Conservation (phyloP, 2,888 invertebrate genomes). For the Elmis aenea region DNA sequence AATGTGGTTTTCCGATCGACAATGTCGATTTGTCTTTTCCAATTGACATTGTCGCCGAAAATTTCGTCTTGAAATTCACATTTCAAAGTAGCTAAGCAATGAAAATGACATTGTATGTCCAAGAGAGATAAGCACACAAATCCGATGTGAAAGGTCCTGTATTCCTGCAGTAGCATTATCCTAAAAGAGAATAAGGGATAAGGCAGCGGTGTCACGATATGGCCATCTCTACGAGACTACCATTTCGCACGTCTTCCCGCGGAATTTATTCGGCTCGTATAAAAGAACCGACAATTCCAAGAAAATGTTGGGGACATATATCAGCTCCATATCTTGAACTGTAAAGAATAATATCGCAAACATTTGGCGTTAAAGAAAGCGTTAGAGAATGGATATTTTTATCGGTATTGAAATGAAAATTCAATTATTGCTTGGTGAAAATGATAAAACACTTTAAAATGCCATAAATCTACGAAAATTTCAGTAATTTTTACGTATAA, state of each 20-base stretch:
- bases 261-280: conserved; percentile 35
- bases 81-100: too few species aligned
- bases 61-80: too few species aligned
- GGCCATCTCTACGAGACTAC: conserved; percentile 30
- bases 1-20: too few species aligned
- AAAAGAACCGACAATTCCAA: conserved; percentile 35
- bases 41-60: too few species aligned
- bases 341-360: conserved; percentile 29
- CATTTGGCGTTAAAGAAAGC: too few species aligned
- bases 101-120: conserved; percentile 12
- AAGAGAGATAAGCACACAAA: conserved; percentile 16
- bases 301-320: conserved; percentile 31
- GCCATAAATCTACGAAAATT: too few species aligned
- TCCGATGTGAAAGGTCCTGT: conserved; percentile 18
- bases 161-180: conserved; percentile 21
- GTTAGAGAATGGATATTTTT: too few species aligned
- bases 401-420: too few species aligned
- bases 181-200: conserved; percentile 27
- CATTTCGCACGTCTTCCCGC: conserved; percentile 36
- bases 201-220: conserved; percentile 28
- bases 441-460: too few species aligned
- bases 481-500: too few species aligned
- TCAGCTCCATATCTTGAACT: conserved; percentile 30
- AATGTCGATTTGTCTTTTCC: too few species aligned
- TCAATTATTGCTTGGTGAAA: too few species aligned